These are phyloP conservation scores for Lycophotia porphyrea DNA, from an alignment of 2,888 invertebrate species.

Conservation along the genomic window DNA sequence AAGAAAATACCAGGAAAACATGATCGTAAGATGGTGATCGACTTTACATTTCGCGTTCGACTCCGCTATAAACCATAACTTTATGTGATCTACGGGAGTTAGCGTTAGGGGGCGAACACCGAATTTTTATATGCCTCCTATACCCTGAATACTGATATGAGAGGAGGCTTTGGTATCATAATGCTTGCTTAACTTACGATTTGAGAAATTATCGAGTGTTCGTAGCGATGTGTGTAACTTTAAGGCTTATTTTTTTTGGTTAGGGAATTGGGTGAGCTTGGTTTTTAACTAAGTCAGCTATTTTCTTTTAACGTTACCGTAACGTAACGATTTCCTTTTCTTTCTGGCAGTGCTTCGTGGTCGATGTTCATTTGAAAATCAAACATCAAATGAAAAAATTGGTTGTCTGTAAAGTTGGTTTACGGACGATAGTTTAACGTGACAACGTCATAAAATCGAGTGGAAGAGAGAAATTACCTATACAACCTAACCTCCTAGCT, in stretches of 20 bases:
- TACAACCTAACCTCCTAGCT: too few species aligned
- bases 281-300: neutral
- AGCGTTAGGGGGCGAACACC: slow-evolving; percentile 69
- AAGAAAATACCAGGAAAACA: slow-evolving; percentile 54
- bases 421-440: too few species aligned
- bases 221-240: slow-evolving; percentile 18
- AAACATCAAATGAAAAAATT: too few species aligned
- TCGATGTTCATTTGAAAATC: too few species aligned
- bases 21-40: slow-evolving; percentile 61
- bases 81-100: slow-evolving; percentile 82
- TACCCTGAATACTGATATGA: slow-evolving; percentile 77
- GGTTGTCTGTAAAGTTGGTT: too few species aligned
- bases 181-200: slow-evolving; percentile 58
- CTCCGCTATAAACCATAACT: slow-evolving; percentile 81
- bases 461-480: too few species aligned
- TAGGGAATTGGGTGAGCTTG: neutral
- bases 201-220: slow-evolving; percentile 45
- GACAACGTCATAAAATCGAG: too few species aligned
- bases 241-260: slow-evolving; percentile 4
- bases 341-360: too few species aligned
- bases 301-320: too few species aligned
- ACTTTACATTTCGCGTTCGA: slow-evolving; percentile 78
- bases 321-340: too few species aligned
- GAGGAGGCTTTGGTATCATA: slow-evolving; percentile 42
- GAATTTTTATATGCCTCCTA: slow-evolving; percentile 78